Evolutionary conservation across 2,113 vertebrate genomes (phyloP).

Genomic region (Pedionomus torquatus): DNA sequence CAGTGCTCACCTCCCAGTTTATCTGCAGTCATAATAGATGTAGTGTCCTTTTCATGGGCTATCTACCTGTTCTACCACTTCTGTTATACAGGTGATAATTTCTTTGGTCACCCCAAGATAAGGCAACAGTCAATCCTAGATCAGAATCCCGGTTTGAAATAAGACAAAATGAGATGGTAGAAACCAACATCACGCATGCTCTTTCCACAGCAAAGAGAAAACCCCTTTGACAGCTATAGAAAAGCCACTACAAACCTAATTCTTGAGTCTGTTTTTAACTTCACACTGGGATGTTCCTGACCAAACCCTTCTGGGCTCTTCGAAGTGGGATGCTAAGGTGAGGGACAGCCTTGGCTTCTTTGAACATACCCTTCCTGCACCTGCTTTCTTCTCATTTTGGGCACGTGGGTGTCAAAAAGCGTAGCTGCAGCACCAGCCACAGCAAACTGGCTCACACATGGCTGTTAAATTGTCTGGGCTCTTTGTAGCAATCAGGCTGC

Average conservation of each 20-base stretch:
- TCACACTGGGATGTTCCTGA: neutral
- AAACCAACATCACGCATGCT: accelerated
- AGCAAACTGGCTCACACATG: neutral
- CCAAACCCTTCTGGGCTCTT: neutral
- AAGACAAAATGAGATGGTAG: neutral
- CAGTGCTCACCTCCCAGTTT: accelerated
- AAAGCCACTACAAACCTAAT: neutral
- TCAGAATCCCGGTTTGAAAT: neutral
- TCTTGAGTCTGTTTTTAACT: neutral
- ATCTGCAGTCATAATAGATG: neutral
- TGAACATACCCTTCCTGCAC: neutral
- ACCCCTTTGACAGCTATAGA: neutral
- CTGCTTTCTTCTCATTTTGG: accelerated
- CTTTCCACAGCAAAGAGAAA: neutral
- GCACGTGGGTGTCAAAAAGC: neutral
- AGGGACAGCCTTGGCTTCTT: neutral
- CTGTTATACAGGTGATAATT: neutral
- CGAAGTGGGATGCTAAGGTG: neutral
- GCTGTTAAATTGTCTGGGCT: too few relatives aligned
- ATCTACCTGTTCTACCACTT: neutral
- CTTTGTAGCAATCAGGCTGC: too few relatives aligned
- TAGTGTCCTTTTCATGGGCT: neutral
- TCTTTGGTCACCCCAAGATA: neutral
- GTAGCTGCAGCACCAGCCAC: neutral
- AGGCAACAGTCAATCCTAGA: neutral